Conservation (phyloP, 2,888 invertebrate genomes). For the Sisyra nigra region DNA sequence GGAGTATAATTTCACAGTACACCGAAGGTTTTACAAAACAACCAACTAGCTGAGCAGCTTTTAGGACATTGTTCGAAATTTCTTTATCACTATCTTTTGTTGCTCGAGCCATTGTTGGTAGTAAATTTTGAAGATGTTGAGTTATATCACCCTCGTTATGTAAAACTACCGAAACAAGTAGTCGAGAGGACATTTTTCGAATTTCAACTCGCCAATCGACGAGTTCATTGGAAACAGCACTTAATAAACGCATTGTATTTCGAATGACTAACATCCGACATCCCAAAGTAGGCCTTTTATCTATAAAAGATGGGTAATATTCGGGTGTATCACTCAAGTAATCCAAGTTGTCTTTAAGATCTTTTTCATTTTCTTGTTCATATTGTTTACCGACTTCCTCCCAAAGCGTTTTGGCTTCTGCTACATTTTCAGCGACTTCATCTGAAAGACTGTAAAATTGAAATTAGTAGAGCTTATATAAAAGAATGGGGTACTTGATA, state of each 20-base stretch:
- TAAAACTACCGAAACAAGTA: slow-evolving; percentile 53
- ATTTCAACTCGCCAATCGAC: slow-evolving; percentile 58
- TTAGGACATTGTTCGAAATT: slow-evolving; percentile 41
- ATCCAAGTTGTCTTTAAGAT: slow-evolving; percentile 70
- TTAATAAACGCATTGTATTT: slow-evolving; percentile 56
- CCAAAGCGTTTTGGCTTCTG: slow-evolving; percentile 50
- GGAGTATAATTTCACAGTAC: slow-evolving; percentile 51
- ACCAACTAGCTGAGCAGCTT: slow-evolving; percentile 54
- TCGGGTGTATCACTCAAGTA: slow-evolving; percentile 45
- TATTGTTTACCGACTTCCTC: slow-evolving; percentile 57
- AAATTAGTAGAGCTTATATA: neutral
- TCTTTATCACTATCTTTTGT: slow-evolving; percentile 48
- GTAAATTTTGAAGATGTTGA: slow-evolving; percentile 42
- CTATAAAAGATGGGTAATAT: slow-evolving; percentile 53
- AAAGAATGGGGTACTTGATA: too few species aligned
- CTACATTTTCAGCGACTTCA: slow-evolving; percentile 54
- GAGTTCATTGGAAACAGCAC: slow-evolving; percentile 54
- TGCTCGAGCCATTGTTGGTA: slow-evolving; percentile 38
- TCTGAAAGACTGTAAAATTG: slow-evolving; percentile 48
- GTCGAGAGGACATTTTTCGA: slow-evolving; percentile 53
- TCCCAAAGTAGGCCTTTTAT: slow-evolving; percentile 70
- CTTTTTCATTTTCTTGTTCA: slow-evolving; percentile 72
- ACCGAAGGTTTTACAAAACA: slow-evolving; percentile 54
- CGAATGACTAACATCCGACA: slow-evolving; percentile 65
- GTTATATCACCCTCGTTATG: slow-evolving; percentile 60